These are phyloP conservation scores for Tyto alba DNA, from an alignment of 2,113 vertebrate species.

Conservation along the genomic window DNA sequence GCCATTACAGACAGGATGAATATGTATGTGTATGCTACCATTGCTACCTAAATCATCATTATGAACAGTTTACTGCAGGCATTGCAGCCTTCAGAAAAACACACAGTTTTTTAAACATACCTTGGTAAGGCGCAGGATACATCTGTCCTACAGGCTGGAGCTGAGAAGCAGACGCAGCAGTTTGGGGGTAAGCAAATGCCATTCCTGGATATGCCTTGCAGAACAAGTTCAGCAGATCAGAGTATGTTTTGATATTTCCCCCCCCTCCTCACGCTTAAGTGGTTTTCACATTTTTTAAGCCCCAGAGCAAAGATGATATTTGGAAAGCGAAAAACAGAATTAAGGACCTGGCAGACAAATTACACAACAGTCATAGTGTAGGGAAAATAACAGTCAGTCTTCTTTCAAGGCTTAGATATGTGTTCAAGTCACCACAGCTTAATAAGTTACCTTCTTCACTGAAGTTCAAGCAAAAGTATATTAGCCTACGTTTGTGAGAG, in stretches of 20 bases:
- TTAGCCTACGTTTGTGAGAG: background rate
- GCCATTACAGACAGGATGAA: background rate
- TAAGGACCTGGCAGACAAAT: background rate
- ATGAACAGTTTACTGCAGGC: background rate
- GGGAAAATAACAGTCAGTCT: background rate
- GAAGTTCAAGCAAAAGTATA: background rate
- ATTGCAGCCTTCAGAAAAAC: background rate
- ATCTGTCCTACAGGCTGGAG: slow-evolving; percentile 83
- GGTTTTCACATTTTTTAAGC: background rate
- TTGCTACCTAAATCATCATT: background rate
- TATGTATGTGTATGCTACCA: background rate
- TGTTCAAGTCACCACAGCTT: background rate
- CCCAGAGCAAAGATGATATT: background rate
- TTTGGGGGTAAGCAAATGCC: slow-evolving; percentile 73
- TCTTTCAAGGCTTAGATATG: background rate
- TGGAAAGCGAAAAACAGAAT: background rate
- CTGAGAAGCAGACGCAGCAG: slow-evolving; percentile 72
- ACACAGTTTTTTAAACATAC: slow-evolving; percentile 55
- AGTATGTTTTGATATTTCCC: background rate
- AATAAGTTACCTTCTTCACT: background rate
- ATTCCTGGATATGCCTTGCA: slow-evolving; percentile 76
- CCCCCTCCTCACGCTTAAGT: background rate
- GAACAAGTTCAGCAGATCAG: background rate
- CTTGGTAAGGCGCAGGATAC: slow-evolving; percentile 86
- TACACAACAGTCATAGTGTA: background rate